A percentile compares a stretch with the other conserved stretches of the same genome.
phyloP scores from a whole-genome alignment of 2,797 vertebrate genomes.

The Oreochromis mossambicus region DNA sequence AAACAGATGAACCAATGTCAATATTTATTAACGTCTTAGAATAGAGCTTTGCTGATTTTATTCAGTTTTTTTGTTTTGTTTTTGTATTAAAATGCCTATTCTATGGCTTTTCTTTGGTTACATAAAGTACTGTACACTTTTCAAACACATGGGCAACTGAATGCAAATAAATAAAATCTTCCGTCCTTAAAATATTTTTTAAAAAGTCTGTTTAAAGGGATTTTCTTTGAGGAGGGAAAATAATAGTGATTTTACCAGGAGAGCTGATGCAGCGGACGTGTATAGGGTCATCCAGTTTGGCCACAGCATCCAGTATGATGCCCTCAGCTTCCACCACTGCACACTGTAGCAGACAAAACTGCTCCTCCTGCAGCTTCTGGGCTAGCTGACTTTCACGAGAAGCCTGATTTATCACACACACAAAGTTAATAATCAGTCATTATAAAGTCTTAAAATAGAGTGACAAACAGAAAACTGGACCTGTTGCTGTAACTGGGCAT shows the following conservation, averaged over 20 bases:
- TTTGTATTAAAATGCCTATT: neutral
- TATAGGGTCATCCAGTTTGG: slow-evolving; percentile 86
- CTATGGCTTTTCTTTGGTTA: neutral
- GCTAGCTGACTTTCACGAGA: slow-evolving; percentile 61
- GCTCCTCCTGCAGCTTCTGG: slow-evolving; percentile 76
- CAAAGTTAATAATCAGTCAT: neutral
- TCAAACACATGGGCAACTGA: neutral
- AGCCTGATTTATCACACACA: slow-evolving; percentile 65
- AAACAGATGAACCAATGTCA: neutral
- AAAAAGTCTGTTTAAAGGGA: neutral
- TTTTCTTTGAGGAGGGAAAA: neutral
- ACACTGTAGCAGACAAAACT: slow-evolving; percentile 79
- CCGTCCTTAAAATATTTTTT: neutral
- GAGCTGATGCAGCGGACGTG: slow-evolving; percentile 85
- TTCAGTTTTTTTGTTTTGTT: neutral
- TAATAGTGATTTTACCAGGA: slow-evolving; percentile 73
- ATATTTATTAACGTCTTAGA: neutral
- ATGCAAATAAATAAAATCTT: neutral
- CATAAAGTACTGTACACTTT: neutral
- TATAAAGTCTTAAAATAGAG: neutral
- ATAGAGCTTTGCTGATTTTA: neutral
- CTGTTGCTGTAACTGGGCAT: slow-evolving; percentile 74
- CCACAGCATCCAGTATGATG: slow-evolving; percentile 86
- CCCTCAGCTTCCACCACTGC: slow-evolving; percentile 80
- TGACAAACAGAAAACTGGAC: slow-evolving; percentile 33